Evolutionary conservation across 2,797 vertebrate genomes (phyloP).

Genomic region (Clarias fuscus): DNA sequence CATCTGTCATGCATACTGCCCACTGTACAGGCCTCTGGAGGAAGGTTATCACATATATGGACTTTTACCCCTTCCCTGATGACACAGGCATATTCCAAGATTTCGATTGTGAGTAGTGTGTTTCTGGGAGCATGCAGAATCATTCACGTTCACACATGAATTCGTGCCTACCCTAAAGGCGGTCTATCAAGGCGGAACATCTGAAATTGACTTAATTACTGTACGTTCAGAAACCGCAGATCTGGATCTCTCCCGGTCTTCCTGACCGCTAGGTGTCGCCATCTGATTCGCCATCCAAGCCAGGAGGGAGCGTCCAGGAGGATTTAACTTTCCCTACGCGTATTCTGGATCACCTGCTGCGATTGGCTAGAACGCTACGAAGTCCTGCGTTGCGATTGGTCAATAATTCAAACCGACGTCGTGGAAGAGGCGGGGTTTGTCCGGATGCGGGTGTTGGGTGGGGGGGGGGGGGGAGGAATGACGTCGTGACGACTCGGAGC

Average conservation of each 20-base stretch:
- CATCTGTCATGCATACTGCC: too few species aligned
- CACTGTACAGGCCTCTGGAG: too few species aligned
- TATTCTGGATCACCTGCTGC: neutral
- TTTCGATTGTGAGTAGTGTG: too few species aligned
- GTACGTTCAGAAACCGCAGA: neutral
- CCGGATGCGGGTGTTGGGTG: neutral
- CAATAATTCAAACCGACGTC: neutral
- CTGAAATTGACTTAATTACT: too few species aligned
- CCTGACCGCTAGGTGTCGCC: slow-evolving; percentile 53
- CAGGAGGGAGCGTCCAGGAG: neutral
- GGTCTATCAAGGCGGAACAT: too few species aligned
- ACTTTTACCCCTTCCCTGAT: too few species aligned
- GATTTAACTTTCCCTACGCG: slow-evolving; percentile 4
- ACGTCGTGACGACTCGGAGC: neutral
- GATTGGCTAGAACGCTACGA: neutral
- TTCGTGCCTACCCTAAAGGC: too few species aligned
- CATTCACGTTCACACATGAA: too few species aligned
- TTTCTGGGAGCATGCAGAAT: too few species aligned
- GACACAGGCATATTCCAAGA: too few species aligned
- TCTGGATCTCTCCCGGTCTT: slow-evolving; percentile 22
- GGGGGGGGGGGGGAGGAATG: neutral
- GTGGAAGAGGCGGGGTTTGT: neutral
- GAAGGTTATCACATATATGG: too few species aligned
- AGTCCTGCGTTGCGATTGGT: neutral
- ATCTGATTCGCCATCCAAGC: neutral